Evolutionary conservation across 92 coral and sea anemone genomes (phyloP), one percentile per base, ranked within the genome.

Genomic region (Epizoanthus fatuus): DNA sequence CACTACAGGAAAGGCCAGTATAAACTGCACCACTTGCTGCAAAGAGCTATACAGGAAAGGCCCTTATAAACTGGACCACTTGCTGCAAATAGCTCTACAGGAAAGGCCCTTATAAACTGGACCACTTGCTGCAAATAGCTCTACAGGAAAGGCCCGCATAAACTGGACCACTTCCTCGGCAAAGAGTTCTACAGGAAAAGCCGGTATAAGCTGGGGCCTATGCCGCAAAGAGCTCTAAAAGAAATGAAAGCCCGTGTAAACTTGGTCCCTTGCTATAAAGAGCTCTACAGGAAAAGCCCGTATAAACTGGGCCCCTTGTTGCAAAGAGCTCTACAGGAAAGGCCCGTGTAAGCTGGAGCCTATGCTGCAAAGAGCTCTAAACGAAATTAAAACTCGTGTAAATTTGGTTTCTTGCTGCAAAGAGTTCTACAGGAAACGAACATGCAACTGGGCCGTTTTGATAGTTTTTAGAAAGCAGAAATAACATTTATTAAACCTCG

Each of bases 271-370:
- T 89, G 15, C 81, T 89, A 7, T n/a, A 29, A 64, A 29, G 37
- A 22, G 37, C 67, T 7, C 5, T 62, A 22, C 9, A 62, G 67
- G 42, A 64, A 25, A 32, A 19, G 38, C 45, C 44, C 0, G 42
- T 12, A 91, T 12, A 89, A 74, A 20, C 57, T 89, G 16, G 83
- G 56, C 10, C 80, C 93, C 4, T 86, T 89, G 19, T 72, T 86
- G 69, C 69, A 63, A 64, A 64, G 44, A 32, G 44, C 70, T 11
- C 9, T 64, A 32, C 14, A 64, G 70, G 70, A 64, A 25, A 64
- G 69, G 19, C 69, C 44, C 8, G 42, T 11, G 7, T 64, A 32
- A 64, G 5, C 44, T 11, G n/a, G 37, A 12, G 6, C 80, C 95
- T 3, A 81, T 89, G 19, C 76, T 86, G 69, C 69, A 63, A 32